Percentiles rank a stretch among this genome's conserved stretches.
phyloP scores from a whole-genome alignment of 2,113 vertebrate genomes.

The Ascaphus truei region DNA sequence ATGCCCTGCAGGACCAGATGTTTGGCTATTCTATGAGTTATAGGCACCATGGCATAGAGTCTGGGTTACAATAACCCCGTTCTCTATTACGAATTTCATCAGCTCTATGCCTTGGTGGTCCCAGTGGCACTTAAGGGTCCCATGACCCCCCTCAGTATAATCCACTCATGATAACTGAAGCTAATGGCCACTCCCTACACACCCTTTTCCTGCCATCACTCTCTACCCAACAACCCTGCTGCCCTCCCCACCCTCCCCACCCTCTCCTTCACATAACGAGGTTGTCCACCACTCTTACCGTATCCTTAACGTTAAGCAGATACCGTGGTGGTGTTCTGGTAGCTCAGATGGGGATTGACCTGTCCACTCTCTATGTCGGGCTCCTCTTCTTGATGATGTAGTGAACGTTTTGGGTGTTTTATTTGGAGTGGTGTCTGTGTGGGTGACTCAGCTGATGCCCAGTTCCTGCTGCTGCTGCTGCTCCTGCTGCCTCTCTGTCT shows the following conservation, averaged over 20 bases:
- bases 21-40: too few relatives aligned
- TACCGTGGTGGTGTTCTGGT: not conserved
- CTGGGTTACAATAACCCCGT: too few relatives aligned
- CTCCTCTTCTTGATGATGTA: not conserved
- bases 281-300: not conserved
- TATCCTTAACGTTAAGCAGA: not conserved
- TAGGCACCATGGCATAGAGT: too few relatives aligned
- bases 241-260: not conserved
- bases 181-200: constrained; percentile 3
- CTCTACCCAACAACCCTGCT: too few relatives aligned
- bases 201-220: not conserved
- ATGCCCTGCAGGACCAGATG: too few relatives aligned
- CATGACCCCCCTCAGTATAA: too few relatives aligned
- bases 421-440: too few relatives aligned
- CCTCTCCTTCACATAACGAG: not conserved
- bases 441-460: constrained; percentile 10
- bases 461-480: not conserved
- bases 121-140: too few relatives aligned
- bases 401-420: too few relatives aligned
- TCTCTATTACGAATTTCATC: too few relatives aligned
- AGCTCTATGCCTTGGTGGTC: too few relatives aligned
- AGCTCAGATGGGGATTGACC: not conserved
- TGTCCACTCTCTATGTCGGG: not conserved
- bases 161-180: too few relatives aligned
- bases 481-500: constrained; percentile 2